phyloP scores from a whole-genome alignment of 2,797 vertebrate species.

The Acanthurus tractus region DNA sequence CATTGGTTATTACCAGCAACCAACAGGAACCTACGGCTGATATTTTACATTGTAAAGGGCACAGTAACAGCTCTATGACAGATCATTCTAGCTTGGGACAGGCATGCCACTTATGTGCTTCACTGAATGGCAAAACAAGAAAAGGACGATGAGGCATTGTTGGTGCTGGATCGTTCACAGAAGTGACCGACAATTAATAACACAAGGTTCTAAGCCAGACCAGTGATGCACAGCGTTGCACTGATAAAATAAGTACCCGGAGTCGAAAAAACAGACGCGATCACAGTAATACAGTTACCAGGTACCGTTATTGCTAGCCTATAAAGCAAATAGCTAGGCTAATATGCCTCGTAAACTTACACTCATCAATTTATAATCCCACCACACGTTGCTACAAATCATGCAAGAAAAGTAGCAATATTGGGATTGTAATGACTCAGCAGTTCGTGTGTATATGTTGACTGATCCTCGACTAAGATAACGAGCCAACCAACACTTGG shows the following conservation, averaged over 20 bases:
- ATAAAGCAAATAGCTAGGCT: conserved; percentile 4
- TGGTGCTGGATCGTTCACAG: background rate
- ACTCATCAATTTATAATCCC: accelerated
- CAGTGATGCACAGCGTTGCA: too few species aligned
- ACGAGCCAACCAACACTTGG: conserved; percentile 24
- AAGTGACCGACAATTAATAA: background rate
- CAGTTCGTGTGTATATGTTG: background rate
- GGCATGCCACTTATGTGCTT: conserved; percentile 31
- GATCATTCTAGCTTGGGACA: conserved; percentile 68
- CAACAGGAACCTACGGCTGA: conserved; percentile 27
- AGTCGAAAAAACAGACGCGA: background rate
- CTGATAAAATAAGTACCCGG: background rate
- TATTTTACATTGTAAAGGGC: conserved; percentile 48
- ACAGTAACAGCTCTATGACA: conserved; percentile 34
- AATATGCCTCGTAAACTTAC: background rate
- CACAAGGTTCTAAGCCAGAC: background rate
- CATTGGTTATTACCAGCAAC: conserved; percentile 26
- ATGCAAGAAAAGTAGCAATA: accelerated
- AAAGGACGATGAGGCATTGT: conserved; percentile 43
- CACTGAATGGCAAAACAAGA: conserved; percentile 57
- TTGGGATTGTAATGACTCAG: background rate
- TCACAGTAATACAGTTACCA: background rate
- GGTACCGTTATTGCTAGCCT: background rate
- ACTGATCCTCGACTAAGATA: conserved; percentile 25
- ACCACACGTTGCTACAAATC: background rate